Conservation (phyloP, 2,113 vertebrate genomes). For the Herpailurus yagouaroundi region DNA sequence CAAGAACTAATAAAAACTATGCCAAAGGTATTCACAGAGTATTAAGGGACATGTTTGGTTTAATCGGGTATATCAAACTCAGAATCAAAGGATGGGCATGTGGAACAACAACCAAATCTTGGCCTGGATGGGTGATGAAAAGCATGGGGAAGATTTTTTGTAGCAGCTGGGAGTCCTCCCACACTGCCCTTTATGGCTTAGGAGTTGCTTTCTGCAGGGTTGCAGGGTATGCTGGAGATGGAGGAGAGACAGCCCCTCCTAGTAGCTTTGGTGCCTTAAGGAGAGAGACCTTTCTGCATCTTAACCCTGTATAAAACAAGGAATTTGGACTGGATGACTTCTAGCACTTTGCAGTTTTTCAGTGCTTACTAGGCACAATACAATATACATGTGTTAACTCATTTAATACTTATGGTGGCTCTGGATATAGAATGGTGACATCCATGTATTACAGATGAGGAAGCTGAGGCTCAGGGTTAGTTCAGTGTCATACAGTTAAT, state of each 20-base stretch:
- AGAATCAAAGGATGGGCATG: conserved; percentile 46
- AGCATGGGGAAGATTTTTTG: conserved; percentile 44
- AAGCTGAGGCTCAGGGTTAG: conserved; percentile 29
- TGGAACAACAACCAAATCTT: conserved; percentile 50
- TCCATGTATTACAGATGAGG: not conserved
- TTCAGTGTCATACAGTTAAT: not conserved
- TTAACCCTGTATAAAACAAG: not conserved
- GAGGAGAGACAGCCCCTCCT: not conserved
- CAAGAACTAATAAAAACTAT: conserved; percentile 61
- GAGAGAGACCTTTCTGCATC: not conserved
- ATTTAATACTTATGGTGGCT: conserved; percentile 19
- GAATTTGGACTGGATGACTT: conserved; percentile 12
- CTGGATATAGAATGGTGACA: not conserved
- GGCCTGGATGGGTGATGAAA: conserved; percentile 41
- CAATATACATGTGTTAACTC: not conserved
- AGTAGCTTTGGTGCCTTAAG: not conserved
- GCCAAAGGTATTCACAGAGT: conserved; percentile 35
- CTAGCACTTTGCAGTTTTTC: not conserved
- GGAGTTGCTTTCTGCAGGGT: conserved; percentile 35
- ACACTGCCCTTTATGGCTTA: conserved; percentile 17
- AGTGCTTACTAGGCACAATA: conserved; percentile 25
- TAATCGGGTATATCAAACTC: conserved; percentile 60
- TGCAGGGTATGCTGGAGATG: conserved; percentile 1
- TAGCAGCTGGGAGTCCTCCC: conserved; percentile 56
- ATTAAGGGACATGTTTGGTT: conserved; percentile 42